phyloP scores from a whole-genome alignment of 2,888 invertebrate genomes.

The Mythimna albipuncta region DNA sequence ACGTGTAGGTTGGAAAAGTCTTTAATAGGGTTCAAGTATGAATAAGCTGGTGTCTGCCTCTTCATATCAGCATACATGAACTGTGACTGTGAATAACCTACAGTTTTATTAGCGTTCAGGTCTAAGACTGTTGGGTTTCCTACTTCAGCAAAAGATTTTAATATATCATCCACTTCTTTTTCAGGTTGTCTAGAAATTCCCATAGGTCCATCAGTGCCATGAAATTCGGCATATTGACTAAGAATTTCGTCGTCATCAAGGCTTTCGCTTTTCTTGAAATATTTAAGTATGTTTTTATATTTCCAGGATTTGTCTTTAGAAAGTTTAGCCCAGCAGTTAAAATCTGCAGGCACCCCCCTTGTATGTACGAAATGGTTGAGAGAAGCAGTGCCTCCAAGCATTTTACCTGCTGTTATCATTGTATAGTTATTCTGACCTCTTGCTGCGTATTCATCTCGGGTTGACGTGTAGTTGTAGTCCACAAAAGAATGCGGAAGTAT shows the following conservation, averaged over 20 bases:
- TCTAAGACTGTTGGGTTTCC: conserved; percentile 48
- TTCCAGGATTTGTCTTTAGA: conserved; percentile 39
- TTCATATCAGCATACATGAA: conserved; percentile 24
- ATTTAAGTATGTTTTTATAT: conserved; percentile 39
- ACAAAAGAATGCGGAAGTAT: conserved; percentile 10
- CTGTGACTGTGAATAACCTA: conserved; percentile 47
- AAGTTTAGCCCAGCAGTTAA: conserved; percentile 37
- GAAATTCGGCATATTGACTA: conserved; percentile 23
- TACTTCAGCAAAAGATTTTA: conserved; percentile 52
- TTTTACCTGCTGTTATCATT: conserved; percentile 48
- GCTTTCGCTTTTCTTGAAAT: conserved; percentile 48
- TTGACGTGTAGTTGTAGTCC: conserved; percentile 44
- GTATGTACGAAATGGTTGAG: conserved; percentile 39
- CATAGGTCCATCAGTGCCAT: conserved; percentile 51
- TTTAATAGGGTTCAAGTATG: conserved; percentile 44
- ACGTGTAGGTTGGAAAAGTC: conserved; percentile 43
- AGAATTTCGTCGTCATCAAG: conserved; percentile 27
- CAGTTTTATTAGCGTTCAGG: conserved; percentile 31
- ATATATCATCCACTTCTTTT: conserved; percentile 22
- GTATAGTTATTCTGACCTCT: conserved; percentile 32
- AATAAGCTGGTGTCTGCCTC: conserved; percentile 51
- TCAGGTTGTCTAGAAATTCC: conserved; percentile 36
- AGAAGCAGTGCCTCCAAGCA: conserved; percentile 46
- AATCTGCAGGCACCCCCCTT: conserved; percentile 30
- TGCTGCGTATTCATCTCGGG: conserved; percentile 28